Evolutionary conservation across 2,888 invertebrate species (phyloP).

Genomic region (Ichneumoninae sp.): DNA sequence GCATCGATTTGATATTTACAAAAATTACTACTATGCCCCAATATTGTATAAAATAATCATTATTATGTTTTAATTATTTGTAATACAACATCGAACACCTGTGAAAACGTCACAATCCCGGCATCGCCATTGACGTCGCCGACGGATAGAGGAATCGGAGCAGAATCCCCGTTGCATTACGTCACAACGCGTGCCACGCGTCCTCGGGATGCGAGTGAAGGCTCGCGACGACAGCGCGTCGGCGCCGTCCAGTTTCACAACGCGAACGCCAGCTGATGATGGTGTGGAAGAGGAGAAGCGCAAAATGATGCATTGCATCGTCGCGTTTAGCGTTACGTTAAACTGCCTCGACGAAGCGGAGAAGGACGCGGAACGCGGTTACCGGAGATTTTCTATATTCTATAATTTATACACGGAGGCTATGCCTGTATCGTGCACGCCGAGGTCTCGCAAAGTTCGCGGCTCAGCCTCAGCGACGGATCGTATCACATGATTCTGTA

Average conservation of each 20-base stretch:
- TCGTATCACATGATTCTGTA: neutral
- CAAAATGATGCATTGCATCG: conserved; percentile 20
- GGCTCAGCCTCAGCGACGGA: neutral
- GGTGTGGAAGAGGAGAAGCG: conserved; percentile 20
- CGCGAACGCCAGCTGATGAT: conserved; percentile 17
- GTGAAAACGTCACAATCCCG: neutral
- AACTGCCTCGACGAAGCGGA: conserved; percentile 27
- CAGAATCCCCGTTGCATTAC: neutral
- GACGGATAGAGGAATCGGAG: conserved; percentile 15
- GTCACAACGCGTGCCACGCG: conserved; percentile 38
- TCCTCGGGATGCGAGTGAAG: conserved; percentile 31
- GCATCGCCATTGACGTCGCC: neutral
- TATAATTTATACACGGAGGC: neutral
- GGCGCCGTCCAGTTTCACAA: conserved; percentile 21
- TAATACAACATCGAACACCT: neutral
- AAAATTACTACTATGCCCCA: too few species aligned
- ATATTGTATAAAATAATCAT: neutral
- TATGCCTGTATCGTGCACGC: neutral
- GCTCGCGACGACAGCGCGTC: conserved; percentile 5
- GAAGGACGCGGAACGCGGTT: conserved; percentile 42
- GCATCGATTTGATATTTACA: too few species aligned
- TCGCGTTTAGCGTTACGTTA: conserved; percentile 28
- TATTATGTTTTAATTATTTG: neutral
- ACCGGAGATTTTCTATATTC: conserved; percentile 5
- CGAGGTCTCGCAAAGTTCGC: neutral